These are phyloP conservation scores for Anguilla anguilla DNA, from an alignment of 2,797 vertebrate genomes.

Conservation along the genomic window DNA sequence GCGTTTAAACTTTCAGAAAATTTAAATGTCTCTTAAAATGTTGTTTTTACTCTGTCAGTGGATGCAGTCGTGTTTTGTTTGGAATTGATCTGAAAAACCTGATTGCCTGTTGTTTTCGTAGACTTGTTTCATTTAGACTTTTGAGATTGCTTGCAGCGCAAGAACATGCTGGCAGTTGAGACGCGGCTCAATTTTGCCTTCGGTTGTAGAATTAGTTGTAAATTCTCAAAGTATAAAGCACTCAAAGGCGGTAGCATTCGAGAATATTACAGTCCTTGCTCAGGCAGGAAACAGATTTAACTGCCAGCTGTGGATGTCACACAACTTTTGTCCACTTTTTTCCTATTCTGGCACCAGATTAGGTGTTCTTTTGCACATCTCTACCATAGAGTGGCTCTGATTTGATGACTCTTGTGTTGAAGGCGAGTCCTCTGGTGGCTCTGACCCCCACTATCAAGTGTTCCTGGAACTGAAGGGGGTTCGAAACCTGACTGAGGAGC, in stretches of 20 bases:
- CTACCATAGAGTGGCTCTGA: not conserved
- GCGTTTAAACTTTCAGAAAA: not conserved
- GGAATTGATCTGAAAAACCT: not conserved
- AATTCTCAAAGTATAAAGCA: no score
- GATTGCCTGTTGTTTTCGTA: not conserved
- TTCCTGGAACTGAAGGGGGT: conserved; percentile 87
- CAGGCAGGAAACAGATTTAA: not conserved
- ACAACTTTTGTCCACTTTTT: not conserved
- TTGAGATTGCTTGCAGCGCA: not conserved
- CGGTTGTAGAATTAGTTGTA: not conserved
- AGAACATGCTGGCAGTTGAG: not conserved
- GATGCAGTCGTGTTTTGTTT: not conserved
- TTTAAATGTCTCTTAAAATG: not conserved
- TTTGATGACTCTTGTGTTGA: not conserved
- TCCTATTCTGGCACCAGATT: not conserved
- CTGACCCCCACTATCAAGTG: conserved; percentile 90
- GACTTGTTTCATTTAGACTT: not conserved
- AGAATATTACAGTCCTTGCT: not conserved
- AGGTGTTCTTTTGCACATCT: not conserved
- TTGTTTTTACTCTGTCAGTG: not conserved
- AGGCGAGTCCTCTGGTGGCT: conserved; percentile 79
- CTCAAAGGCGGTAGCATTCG: not conserved
- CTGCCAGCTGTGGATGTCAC: not conserved
- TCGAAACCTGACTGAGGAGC: conserved; percentile 85
- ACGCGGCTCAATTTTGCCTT: not conserved